Evolutionary conservation across 1,140 invertebrate genomes (phyloP), one percentile per base, ranked within the genome.

Genomic region (Panulirus ornatus): DNA sequence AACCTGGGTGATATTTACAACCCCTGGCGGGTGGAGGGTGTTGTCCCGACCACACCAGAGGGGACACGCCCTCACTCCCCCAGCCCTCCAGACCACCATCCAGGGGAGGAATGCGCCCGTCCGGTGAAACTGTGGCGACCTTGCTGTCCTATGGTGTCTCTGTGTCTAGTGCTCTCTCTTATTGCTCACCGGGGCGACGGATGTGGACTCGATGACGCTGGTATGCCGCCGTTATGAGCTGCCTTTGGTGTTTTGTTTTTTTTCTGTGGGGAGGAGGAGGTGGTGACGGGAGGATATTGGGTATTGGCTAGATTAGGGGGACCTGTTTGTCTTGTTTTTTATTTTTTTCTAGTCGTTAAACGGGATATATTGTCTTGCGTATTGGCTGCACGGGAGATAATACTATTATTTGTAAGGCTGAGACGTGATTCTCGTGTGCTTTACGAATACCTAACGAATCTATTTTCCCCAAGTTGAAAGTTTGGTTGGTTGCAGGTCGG

Each of bases 1-100:
- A 38, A 76, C 73, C 73, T 44, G 73, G 44, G 14, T n/a, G 73
- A 76, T 76, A 76, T 76, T 76, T 76, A 76, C 73, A 76, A 76
- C 36, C 40, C 36, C 73, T 42, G 38, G 40, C 40, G 40, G 73
- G 73, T 76, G 38, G 73, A 42, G 36, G 73, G 73, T 76, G 73
- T 73, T 73, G 73, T n/a, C 40, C 38, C 38, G 16, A 22, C 22
- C 63, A 66, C 73, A 38, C 38, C 6, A 22, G 27, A 9, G 16
- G 44, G 40, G 40, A 76, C 19, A 76, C 73, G 73, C 44, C 44
- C 44, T 22, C 73, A 34, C 38, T 11, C 38, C 6, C 73, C 3
- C 44, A 16, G 36, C 73, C 73, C 71, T 75, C 0, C 71, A 3
- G 8, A 34, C 71, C 36, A 6, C n/a, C 9, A 42, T 16, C n/a